Base-by-base conservation (phyloP, 2,797 vertebrate species). In the Phalloptychus januarius region DNA sequence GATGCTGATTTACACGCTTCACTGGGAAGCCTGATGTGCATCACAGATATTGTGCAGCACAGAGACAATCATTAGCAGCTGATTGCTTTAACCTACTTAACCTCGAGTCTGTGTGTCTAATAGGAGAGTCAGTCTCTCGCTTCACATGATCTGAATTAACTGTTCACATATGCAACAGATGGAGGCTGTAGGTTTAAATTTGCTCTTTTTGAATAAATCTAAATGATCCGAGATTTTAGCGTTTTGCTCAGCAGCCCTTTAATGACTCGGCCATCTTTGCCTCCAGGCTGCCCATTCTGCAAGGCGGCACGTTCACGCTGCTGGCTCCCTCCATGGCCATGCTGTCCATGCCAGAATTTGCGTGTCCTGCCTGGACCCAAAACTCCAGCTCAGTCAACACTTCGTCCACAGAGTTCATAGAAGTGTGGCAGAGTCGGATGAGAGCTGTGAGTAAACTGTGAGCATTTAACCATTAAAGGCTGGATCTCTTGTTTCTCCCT, bases 361-460 rank as follows among this genome's bases (percentile, higher is more conserved):
- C 89, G 1, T 99, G 98, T 87, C 98, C 98, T 1, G 92, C 93
- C 28, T 99, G 98, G 98, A 99, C 97, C 0, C 93, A 97, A 80
- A 97, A 98, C 0, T 95, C 95, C 82, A 97, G 88, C 50, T 86
- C 96, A 52, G 97, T 98, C 81, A 97, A 99, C 82, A 91, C 92
- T 31, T 96, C 96, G 38, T 98, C 97, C 11, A 87, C 95, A 1
- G 95, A 96, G 20, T 99, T 97, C 83, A 95, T 81, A 0, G 94
- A 98, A 10, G 93, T 97, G 69, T 99, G 98, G 98, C 98, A 99
- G 92, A 97, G 93, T 77, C 96, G 98, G 73, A 97, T 99, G 87
- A 93, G 96, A 95, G 96, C 97, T 93, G 98, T 99, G 92, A 94
- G 94, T 92, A 63, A 79, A 76, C 46, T 16, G 33, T 56, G 40